Evolutionary conservation across 2,797 vertebrate species (phyloP).

Genomic region (Merluccius polli): DNA sequence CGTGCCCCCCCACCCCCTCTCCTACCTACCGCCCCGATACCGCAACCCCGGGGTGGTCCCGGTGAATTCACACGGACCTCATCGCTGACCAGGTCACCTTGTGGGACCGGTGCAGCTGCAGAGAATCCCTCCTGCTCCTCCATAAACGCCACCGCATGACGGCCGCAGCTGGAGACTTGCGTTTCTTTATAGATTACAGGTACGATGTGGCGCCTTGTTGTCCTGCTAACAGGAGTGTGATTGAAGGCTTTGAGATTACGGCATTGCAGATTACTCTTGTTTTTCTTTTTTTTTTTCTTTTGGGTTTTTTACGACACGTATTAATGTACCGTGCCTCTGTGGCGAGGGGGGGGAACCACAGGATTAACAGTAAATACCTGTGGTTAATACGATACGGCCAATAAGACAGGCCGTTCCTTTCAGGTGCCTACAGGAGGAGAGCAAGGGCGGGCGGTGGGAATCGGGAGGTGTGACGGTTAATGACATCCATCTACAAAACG

Average conservation of each 20-base stretch:
- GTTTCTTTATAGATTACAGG: conserved; percentile 47
- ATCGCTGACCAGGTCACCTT: conserved; percentile 69
- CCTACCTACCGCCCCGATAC: conserved; percentile 43
- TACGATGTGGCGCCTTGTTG: conserved; percentile 46
- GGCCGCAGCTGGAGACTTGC: conserved; percentile 57
- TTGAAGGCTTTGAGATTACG: conserved; percentile 56
- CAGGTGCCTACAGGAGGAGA: conserved; percentile 33
- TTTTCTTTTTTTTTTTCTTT: conserved; percentile 49
- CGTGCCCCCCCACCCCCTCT: conserved; percentile 41
- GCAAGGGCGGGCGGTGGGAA: conserved; percentile 47
- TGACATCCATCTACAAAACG: conserved; percentile 47
- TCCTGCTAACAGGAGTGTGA: conserved; percentile 55
- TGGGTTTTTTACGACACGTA: conserved; percentile 50
- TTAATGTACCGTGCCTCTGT: conserved; percentile 43
- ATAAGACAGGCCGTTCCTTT: conserved; percentile 58
- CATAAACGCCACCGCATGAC: conserved; percentile 51
- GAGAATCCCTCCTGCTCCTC: conserved; percentile 46
- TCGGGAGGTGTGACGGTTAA: conserved; percentile 53
- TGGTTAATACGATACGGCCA: conserved; percentile 50
- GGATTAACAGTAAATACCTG: conserved; percentile 50
- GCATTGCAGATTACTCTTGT: conserved; percentile 43
- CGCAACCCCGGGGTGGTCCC: conserved; percentile 59
- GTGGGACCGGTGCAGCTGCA: conserved; percentile 57
- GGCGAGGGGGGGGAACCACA: conserved; percentile 23
- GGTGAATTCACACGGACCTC: conserved; percentile 54